phyloP scores from a whole-genome alignment of 2,113 vertebrate species.

The Mystacornis crossleyi region DNA sequence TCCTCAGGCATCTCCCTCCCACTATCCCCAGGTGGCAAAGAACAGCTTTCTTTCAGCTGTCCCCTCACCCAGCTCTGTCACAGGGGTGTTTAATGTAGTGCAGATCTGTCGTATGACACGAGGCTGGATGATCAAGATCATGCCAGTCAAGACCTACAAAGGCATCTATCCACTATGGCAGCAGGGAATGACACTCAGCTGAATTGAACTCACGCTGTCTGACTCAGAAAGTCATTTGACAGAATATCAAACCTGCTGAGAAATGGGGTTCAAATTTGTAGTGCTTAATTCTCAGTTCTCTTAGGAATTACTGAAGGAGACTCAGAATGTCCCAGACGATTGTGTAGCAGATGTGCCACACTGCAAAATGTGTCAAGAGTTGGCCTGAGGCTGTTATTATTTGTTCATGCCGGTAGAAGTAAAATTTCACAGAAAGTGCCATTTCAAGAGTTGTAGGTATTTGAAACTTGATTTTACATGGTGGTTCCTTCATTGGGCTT shows the following conservation, averaged over 20 bases:
- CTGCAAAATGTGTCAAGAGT: background rate
- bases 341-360: background rate
- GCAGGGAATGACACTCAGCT: background rate
- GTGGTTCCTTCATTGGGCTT: no score
- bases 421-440: background rate
- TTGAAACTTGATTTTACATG: background rate
- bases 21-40: background rate
- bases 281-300: background rate
- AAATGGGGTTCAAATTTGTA: background rate
- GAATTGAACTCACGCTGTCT: background rate
- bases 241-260: background rate
- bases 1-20: background rate
- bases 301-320: background rate
- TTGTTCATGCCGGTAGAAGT: background rate
- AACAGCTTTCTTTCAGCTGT: background rate
- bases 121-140: background rate
- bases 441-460: background rate
- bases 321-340: background rate
- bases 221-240: background rate
- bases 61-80: background rate
- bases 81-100: background rate
- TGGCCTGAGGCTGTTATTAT: background rate
- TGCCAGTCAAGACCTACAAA: background rate
- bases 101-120: background rate
- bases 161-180: background rate